phyloP scores from a whole-genome alignment of 2,113 vertebrate genomes.

The Otis tarda region DNA sequence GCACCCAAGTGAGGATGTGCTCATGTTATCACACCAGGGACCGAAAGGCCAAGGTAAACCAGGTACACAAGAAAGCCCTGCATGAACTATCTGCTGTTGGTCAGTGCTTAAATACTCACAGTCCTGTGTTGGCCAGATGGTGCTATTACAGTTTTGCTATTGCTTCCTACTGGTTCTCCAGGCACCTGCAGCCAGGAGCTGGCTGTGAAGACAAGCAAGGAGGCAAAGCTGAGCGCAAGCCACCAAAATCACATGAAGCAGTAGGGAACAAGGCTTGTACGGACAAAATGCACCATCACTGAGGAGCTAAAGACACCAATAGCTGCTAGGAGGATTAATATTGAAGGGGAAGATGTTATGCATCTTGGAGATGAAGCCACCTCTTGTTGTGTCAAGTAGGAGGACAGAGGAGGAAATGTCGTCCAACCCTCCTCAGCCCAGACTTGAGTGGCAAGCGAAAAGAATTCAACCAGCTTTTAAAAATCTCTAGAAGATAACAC shows the following conservation, averaged over 20 bases:
- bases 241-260: neutral
- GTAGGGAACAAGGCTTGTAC: neutral
- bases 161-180: neutral
- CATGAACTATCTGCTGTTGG: neutral
- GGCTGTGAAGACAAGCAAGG: neutral
- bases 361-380: neutral
- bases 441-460: neutral
- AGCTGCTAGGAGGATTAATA: neutral
- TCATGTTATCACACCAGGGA: neutral
- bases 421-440: neutral
- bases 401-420: neutral
- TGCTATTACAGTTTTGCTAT: neutral
- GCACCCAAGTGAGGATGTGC: neutral
- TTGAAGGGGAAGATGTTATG: neutral
- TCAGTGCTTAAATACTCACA: neutral
- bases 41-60: neutral
- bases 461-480: slow-evolving; percentile 14
- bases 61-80: neutral
- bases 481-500: neutral
- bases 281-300: neutral
- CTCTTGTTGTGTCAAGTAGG: neutral
- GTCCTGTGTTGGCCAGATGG: neutral
- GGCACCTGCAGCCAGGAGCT: neutral
- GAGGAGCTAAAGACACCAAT: neutral
- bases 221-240: neutral